These are phyloP conservation scores for Hyperoodon ampullatus DNA, from an alignment of 2,113 vertebrate genomes.

Conservation along the genomic window DNA sequence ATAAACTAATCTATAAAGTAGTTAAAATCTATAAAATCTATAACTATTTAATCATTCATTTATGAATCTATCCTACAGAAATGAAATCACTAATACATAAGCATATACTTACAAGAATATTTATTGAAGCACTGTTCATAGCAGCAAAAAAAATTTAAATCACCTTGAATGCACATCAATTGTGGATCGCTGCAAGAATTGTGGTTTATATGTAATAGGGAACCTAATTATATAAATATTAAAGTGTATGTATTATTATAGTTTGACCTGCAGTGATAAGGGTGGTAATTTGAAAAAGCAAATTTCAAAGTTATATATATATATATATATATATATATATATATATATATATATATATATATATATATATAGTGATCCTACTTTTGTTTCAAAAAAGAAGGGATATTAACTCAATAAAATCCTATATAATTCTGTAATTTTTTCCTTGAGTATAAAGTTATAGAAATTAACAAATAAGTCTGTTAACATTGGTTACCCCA, in stretches of 20 bases:
- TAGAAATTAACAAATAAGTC: background rate
- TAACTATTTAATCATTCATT: no score
- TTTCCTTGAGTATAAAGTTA: constrained; percentile 29
- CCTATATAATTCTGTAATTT: background rate
- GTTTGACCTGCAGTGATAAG: constrained; percentile 15
- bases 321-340: background rate
- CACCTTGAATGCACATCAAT: background rate
- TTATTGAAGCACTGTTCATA: constrained; percentile 1
- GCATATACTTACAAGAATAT: background rate
- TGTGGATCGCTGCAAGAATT: background rate
- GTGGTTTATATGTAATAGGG: background rate
- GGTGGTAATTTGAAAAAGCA: background rate
- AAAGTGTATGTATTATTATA: background rate
- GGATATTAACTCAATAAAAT: background rate
- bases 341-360: background rate
- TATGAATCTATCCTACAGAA: background rate
- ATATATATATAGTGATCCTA: background rate
- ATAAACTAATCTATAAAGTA: no score
- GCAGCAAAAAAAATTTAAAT: background rate
- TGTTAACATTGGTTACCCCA: background rate
- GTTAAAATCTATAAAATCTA: no score
- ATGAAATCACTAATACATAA: background rate
- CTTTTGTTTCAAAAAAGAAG: background rate
- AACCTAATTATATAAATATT: background rate
- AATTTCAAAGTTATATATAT: background rate